These are phyloP conservation scores for Empidonax traillii DNA, from an alignment of 2,113 vertebrate species.

Conservation along the genomic window DNA sequence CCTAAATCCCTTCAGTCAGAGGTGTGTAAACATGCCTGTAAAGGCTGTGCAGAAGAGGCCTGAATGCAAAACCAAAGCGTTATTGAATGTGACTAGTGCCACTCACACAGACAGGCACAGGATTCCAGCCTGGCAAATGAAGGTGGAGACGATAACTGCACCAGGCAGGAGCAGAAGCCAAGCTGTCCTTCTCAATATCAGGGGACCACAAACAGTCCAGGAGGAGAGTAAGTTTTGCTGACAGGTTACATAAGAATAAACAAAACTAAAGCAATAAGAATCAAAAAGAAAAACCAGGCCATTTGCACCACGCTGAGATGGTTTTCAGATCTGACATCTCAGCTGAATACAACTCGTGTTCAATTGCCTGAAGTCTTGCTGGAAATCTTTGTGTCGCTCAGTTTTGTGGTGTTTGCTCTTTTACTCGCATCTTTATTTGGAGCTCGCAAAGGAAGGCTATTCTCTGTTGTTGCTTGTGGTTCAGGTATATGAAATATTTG, in stretches of 20 bases:
- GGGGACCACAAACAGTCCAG: constrained; percentile 23
- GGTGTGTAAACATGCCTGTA: not conserved
- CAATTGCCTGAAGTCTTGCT: constrained; percentile 23
- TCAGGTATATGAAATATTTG: not conserved
- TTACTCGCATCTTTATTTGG: not conserved
- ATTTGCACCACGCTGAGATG: constrained; percentile 29
- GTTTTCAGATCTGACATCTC: constrained; percentile 56
- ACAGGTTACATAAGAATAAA: constrained; percentile 70
- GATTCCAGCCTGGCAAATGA: not conserved
- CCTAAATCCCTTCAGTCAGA: not conserved
- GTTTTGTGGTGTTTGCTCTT: not conserved
- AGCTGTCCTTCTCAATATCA: constrained; percentile 62
- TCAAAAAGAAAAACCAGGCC: constrained; percentile 51
- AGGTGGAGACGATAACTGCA: not conserved
- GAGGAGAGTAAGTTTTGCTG: constrained; percentile 55
- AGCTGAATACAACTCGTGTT: not conserved
- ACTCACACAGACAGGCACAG: constrained; percentile 49
- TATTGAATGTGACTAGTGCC: constrained; percentile 62
- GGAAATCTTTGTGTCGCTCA: not conserved
- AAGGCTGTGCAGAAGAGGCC: not conserved
- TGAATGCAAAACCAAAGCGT: not conserved
- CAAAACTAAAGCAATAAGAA: constrained; percentile 56
- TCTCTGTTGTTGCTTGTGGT: not conserved
- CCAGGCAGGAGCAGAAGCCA: constrained; percentile 63
- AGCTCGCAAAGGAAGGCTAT: not conserved